Percentiles rank a stretch among this genome's conserved stretches.
Evolutionary conservation across 2,113 vertebrate species (phyloP).

Genomic region (Triplophysa rosa): DNA sequence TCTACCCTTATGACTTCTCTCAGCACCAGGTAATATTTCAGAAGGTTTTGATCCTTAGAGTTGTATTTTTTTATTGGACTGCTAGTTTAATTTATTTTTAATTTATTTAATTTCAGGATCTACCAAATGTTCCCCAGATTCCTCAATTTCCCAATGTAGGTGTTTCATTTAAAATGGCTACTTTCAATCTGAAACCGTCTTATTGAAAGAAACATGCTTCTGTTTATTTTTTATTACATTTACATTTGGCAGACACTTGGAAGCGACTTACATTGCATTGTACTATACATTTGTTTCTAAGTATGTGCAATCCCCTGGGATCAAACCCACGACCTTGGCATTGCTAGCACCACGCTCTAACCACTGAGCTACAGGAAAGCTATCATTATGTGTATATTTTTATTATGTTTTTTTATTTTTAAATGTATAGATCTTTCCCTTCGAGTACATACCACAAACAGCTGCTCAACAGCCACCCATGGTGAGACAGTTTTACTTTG

Average conservation of each 20-base stretch:
- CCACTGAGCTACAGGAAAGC: too few species aligned
- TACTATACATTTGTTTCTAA: too few species aligned
- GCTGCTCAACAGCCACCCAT: constrained; percentile 61
- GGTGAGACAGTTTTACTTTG: constrained; percentile 57
- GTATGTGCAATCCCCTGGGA: too few species aligned
- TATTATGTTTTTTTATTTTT: not conserved
- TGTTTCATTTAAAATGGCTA: not conserved
- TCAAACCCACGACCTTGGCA: too few species aligned
- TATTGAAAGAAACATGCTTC: too few species aligned
- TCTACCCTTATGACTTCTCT: constrained; percentile 72
- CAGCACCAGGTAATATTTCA: constrained; percentile 65
- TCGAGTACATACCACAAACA: constrained; percentile 60
- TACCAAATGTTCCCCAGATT: constrained; percentile 63
- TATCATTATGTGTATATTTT: not conserved
- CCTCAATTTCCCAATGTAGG: constrained; percentile 61
- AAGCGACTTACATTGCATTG: too few species aligned
- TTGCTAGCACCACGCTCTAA: too few species aligned
- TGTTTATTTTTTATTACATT: too few species aligned
- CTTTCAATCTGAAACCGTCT: not conserved
- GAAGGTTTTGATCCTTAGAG: not conserved
- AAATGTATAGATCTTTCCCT: constrained; percentile 61
- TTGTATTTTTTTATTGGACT: not conserved
- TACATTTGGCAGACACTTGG: too few species aligned
- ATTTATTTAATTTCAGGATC: constrained; percentile 58
- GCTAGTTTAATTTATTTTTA: not conserved